Evolutionary conservation across 1,140 invertebrate genomes (phyloP).

Genomic region (Lanistes nyassanus): DNA sequence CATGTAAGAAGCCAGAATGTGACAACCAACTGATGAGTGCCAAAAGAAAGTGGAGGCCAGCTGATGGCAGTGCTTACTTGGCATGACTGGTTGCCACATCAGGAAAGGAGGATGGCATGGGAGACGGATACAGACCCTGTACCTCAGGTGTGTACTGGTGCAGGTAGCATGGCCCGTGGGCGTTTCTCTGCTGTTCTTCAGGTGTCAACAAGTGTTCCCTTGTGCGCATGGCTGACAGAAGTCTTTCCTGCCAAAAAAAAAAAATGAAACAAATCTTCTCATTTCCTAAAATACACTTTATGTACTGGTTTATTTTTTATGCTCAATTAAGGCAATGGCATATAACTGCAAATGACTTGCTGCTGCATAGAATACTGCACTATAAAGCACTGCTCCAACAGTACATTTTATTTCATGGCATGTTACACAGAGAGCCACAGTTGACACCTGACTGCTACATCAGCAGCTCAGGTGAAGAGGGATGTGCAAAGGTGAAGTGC

Average conservation of each 20-base stretch:
- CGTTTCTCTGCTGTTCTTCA: slow-evolving; percentile 82
- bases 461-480: too few species aligned
- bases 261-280: slow-evolving; percentile 1
- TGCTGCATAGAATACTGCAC: too few species aligned
- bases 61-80: slow-evolving; percentile 39
- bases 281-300: too few species aligned
- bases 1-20: too few species aligned
- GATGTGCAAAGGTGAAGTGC: too few species aligned
- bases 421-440: too few species aligned
- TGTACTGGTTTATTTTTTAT: too few species aligned
- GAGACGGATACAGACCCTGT: slow-evolving; percentile 68
- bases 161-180: slow-evolving; percentile 85
- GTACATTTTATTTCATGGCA: too few species aligned
- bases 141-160: slow-evolving; percentile 75
- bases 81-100: slow-evolving; percentile 73
- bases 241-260: slow-evolving; percentile 68
- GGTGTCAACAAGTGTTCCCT: slow-evolving; percentile 76
- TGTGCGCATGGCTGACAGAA: slow-evolving; percentile 82
- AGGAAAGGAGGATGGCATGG: slow-evolving; percentile 76
- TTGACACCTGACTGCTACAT: too few species aligned
- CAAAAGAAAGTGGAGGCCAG: neutral
- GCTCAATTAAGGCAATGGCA: too few species aligned
- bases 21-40: neutral
- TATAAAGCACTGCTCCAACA: too few species aligned
- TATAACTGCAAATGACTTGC: too few species aligned